Evolutionary conservation across 2,113 vertebrate species (phyloP), one percentile per base, ranked within the genome.

Genomic region (Microtus ochrogaster): DNA sequence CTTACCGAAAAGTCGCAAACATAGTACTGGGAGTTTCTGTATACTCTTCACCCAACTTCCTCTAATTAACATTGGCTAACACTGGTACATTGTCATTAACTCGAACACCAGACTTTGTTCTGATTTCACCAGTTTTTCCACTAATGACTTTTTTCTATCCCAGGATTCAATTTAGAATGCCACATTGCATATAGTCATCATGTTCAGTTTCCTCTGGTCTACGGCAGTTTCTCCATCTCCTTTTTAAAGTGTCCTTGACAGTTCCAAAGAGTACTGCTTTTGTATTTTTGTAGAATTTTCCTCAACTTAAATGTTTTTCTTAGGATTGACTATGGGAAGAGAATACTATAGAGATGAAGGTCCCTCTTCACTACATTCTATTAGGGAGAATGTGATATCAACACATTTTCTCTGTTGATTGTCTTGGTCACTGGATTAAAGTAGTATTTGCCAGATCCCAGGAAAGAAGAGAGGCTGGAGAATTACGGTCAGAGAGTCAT

Each of bases 81-180:
- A 49, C 58, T 92, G 44, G 58, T 88, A 83, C 39, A 24, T 82
- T 41, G n/a, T 77, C 93, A 65, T 92, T 96, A 83, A 93, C 68
- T 73, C n/a, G 36, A 93, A 82, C 17, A 44, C 39, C 47, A 90
- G 78, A 89, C 73, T 97, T 92, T 68, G 66, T 93, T 95, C 65
- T 93, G 88, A 95, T 91, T 92, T 93, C 58, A 81, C 72, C 76
- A 87, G n/a, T 55, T 90, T 73, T 96, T 90, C 68, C 72, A 81
- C 58, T 87, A 65, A 95, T 93, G 61, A 66, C 41, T 10, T 77
- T 96, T 94, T 94, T 86, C 30, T 93, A 61, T 72, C n/a, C 77
- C 24, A 86, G 81, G 66, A 89, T 88, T 92, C 33, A 92, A 28
- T 85, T 81, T 82, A 93, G 74, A 63, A 72, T 52, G 77, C 89